phyloP scores from a whole-genome alignment of 2,113 vertebrate species.

The Ancistrus triradiatus region DNA sequence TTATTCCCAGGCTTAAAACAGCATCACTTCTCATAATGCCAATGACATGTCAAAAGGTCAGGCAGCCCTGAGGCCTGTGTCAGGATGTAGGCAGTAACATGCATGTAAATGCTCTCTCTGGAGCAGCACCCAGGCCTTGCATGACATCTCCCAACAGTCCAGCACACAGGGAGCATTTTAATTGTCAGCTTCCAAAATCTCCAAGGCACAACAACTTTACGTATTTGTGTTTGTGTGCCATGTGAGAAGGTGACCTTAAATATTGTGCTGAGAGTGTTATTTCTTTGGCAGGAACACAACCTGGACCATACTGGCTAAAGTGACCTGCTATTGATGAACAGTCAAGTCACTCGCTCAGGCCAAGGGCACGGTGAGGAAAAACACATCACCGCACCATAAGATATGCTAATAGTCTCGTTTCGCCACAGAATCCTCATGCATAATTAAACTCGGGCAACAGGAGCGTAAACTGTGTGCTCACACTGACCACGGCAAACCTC shows the following conservation, averaged over 20 bases:
- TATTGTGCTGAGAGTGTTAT: slow-evolving; percentile 51
- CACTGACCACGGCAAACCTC: slow-evolving; percentile 16
- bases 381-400: slow-evolving; percentile 60
- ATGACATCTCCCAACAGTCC: slow-evolving; percentile 57
- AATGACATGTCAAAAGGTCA: slow-evolving; percentile 61
- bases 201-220: slow-evolving; percentile 55
- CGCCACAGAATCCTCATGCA: slow-evolving; percentile 69
- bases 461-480: slow-evolving; percentile 55
- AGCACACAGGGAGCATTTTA: slow-evolving; percentile 57
- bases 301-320: slow-evolving; percentile 60
- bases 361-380: slow-evolving; percentile 68
- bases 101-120: slow-evolving; percentile 56
- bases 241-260: slow-evolving; percentile 42
- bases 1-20: slow-evolving; percentile 52
- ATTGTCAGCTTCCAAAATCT: slow-evolving; percentile 50
- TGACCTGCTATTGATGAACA: slow-evolving; percentile 72
- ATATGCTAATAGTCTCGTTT: slow-evolving; percentile 73
- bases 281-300: slow-evolving; percentile 58
- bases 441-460: slow-evolving; percentile 67
- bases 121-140: slow-evolving; percentile 49
- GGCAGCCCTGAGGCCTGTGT: slow-evolving; percentile 47
- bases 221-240: slow-evolving; percentile 55
- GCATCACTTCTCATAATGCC: slow-evolving; percentile 54
- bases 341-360: slow-evolving; percentile 59
- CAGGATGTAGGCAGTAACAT: slow-evolving; percentile 51